Base-by-base conservation (phyloP, 2,113 vertebrate genomes). In the Hymenochirus boettgeri region DNA sequence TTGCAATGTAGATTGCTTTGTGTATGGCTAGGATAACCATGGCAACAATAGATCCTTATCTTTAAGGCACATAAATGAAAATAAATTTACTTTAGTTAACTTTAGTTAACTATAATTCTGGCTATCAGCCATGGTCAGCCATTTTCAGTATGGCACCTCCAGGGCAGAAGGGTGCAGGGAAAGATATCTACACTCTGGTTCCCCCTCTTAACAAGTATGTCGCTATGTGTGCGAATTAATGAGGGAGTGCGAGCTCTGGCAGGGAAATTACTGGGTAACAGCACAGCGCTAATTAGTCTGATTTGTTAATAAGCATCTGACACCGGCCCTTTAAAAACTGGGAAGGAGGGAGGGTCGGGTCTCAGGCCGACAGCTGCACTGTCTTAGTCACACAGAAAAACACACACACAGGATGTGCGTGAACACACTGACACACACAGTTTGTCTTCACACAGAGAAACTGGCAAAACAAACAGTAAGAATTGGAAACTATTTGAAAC, bases 271-370 rank as follows among this genome's bases (percentile, higher is more conserved):
- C 65, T 42, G 65, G 65, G 65, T 60, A 69, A 69, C 65, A 53
- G 56, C 29, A 69, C 56, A 69, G 57, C 31, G 57, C 65, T 67
- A 69, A 69, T 69, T 69, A 69, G 65, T 59, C 65, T 69, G 65
- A 69, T 69, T 69, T 48, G 65, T 60, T 69, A 69, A 69, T 69
- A 69, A 59, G 65, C 57, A 57, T 18, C 56, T 69, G 65, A 48
- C 65, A 69, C 65, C 65, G 65, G 65, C 65, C 65, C 65, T 69
- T 69, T 69, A 69, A 69, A 69, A 69, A 60, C 57, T 60, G 19
- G 57, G 65, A 57, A 60, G 57, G 65, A 31, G 42, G 47, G 31
- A 57, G 42, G 57, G 65, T 47, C 51, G 56, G 56, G 65, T 60
- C 65, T 69, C 47, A 60, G 65, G 65, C 45, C 65, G n/a, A 19